Conservation (phyloP, 2,797 vertebrate genomes). For the Microhierax caerulescens region DNA sequence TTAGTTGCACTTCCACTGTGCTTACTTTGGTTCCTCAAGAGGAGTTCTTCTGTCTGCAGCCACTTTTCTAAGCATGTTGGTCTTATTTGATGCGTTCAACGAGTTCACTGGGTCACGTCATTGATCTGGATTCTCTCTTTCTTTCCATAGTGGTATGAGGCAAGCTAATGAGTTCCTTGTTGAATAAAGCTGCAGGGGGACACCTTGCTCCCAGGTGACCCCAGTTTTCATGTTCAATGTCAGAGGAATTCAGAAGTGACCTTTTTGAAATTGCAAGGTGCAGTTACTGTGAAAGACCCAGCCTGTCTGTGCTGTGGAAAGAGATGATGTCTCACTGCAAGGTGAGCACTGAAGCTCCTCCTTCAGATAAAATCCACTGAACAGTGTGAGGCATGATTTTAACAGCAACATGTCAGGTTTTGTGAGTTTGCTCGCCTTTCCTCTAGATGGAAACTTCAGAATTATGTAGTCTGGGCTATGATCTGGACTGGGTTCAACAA, state of each 20-base stretch:
- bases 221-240: neutral
- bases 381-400: neutral
- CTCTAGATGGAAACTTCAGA: neutral
- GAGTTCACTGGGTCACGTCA: neutral
- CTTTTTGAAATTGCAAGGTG: neutral
- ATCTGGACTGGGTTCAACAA: neutral
- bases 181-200: neutral
- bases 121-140: neutral
- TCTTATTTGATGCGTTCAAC: neutral
- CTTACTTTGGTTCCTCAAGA: neutral
- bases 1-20: rapidly evolving
- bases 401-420: neutral
- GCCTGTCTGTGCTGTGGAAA: neutral
- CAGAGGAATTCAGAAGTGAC: neutral
- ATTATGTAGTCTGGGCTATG: neutral
- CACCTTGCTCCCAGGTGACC: neutral
- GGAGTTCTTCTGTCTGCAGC: neutral
- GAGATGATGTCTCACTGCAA: neutral
- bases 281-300: neutral
- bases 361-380: neutral
- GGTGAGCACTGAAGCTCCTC: neutral
- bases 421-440: neutral
- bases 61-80: neutral
- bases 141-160: neutral
- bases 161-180: neutral